phyloP scores from a whole-genome alignment of 2,797 vertebrate species.

The Halcyon badia region DNA sequence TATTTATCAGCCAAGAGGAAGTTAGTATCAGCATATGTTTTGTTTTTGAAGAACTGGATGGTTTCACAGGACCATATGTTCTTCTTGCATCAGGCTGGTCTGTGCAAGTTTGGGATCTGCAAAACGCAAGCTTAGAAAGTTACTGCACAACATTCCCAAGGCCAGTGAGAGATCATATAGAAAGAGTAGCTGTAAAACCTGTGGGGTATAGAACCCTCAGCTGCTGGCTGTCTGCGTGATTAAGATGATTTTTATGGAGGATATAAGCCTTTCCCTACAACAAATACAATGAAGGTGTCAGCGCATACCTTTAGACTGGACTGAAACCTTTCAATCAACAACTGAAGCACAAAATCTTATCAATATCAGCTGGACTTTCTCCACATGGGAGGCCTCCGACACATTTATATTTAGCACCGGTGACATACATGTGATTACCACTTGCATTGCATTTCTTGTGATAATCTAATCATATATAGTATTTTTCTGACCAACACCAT shows the following conservation, averaged over 20 bases:
- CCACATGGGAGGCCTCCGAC: neutral
- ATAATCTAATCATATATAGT: constrained; percentile 21
- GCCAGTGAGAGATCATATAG: neutral
- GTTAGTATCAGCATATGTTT: neutral
- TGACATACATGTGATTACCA: constrained; percentile 22
- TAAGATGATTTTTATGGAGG: neutral
- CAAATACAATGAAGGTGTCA: neutral
- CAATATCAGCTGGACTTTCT: constrained; percentile 48
- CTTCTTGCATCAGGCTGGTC: neutral
- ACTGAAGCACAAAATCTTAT: constrained; percentile 28
- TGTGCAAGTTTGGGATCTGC: neutral
- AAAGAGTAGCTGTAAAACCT: neutral
- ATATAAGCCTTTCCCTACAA: neutral
- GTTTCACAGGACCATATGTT: constrained; percentile 14
- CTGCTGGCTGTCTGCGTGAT: neutral
- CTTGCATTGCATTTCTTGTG: constrained; percentile 21
- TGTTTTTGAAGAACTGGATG: neutral
- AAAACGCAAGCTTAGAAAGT: neutral
- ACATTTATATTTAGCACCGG: constrained; percentile 14
- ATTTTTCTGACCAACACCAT: constrained; percentile 10
- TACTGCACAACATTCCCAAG: neutral
- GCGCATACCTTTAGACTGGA: neutral
- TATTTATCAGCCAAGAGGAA: constrained; percentile 42
- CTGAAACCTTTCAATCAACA: constrained; percentile 47
- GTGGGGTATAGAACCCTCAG: neutral